Base-by-base conservation (phyloP, 1,140 invertebrate species). In the Brachystomella parvula region DNA sequence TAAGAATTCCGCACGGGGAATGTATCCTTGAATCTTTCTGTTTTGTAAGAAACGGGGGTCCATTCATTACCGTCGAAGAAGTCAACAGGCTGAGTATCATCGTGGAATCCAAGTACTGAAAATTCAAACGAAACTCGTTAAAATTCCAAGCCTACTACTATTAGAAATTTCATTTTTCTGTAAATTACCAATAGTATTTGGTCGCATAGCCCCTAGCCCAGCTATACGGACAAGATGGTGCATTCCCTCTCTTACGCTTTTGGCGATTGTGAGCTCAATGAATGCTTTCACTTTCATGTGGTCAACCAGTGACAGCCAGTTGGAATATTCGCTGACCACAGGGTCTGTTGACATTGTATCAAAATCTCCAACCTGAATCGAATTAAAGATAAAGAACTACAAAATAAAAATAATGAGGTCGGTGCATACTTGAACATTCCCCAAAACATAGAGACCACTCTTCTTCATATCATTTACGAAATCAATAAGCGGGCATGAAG, bases 401-500 rank as follows among this genome's bases (percentile, higher is more conserved):
- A n/a, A 60, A 60, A 60, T 21, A 60, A 60, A 3, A 32, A 60
- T 30, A 30, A 28, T 60, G 32, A 57, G 31, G 33, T 47, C 24
- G 29, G 21, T 35, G 1, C 61, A 29, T 53, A 70, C 81, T 75
- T 92, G 86, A 0, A 98, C 92, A 76, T 98, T 92, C 0, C 94
- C 95, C 69, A 98, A 82, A 15, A 98, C 90, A 73, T 96, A 97
- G 0, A 98, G 80, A 19, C 97, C 97, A 71, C 94, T 91, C 79
- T 99, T 99, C 77, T 99, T 99, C 73, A 99, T 82, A 77, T 98
- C 96, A 77, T 99, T 99, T 1, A 96, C 90, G 81, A 99, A 99
- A 79, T 94, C 88, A 47, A 99, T 96, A 3, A 99, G 79, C 0
- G 94, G 89, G 74, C 91, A 90, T 1, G 85, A 84, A 9, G 90